Evolutionary conservation across 2,888 invertebrate genomes (phyloP), one percentile per base, ranked within the genome.

Genomic region (Odontocerum albicorne): DNA sequence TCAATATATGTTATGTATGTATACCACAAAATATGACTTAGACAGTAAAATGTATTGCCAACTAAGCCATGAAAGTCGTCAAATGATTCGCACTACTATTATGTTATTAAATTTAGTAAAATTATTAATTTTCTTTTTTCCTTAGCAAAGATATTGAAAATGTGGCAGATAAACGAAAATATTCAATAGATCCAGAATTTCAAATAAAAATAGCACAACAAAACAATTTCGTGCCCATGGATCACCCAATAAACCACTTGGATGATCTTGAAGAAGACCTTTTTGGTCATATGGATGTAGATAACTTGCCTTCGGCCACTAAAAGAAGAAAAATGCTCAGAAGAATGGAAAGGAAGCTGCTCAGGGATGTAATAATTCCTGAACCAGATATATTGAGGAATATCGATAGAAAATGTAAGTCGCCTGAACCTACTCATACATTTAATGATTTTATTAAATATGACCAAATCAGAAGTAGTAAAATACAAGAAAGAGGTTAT

Each of bases 161-260:
- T 38, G 38, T 15, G 13, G 2, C 8, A 19, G 39, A 17, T 22
- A 17, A 45, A 13, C 21, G 45, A 33, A 16, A 49, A 15, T 57
- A 53, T 27, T 53, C 53, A 20, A 57, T 57, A 7, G 51, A 58
- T 17, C 55, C 58, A 31, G 45, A 13, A 22, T 53, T 56, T 49
- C 40, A 40, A 49, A 17, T 46, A 7, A 45, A 40, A 6, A 17
- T 10, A 7, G 10, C 4, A 4, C n/a, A 19, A 10, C 13, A 20
- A 7, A 17, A 33, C 8, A 49, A 20, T 43, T 10, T 15, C 6
- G 17, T 35, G 31, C 72, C 74, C 0, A 68, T 72, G 22, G 72
- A 72, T 3, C 79, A 80, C 62, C 82, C 83, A 10, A 80, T 82
- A 67, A 74, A 83, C 64, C 67, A 74, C 35, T 64, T 83, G 2